Evolutionary conservation across 2,113 vertebrate genomes (phyloP).

Genomic region (Phyllopteryx taeniolatus): DNA sequence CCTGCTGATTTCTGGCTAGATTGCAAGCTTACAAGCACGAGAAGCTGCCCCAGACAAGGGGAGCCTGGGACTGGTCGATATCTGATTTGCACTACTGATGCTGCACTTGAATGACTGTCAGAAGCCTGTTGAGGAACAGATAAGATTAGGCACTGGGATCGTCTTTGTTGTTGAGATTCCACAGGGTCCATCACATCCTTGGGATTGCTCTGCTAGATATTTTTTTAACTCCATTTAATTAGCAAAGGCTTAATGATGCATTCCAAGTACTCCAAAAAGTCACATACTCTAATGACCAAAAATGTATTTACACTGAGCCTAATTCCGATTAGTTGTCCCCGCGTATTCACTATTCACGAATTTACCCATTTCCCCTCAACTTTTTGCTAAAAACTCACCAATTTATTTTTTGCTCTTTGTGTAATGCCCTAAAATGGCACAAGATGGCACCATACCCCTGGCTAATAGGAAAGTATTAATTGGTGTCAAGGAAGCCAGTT

Average conservation of each 20-base stretch:
- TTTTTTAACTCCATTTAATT: background rate
- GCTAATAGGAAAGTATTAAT: too few relatives aligned
- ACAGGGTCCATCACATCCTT: constrained; percentile 6
- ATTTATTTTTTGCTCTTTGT: too few relatives aligned
- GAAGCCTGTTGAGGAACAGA: constrained; percentile 15
- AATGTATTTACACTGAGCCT: background rate
- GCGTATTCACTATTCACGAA: too few relatives aligned
- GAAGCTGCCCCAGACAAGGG: constrained; percentile 6
- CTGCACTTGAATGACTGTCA: constrained; percentile 16
- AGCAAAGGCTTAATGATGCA: background rate
- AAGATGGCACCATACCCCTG: too few relatives aligned
- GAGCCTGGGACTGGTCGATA: constrained; percentile 30
- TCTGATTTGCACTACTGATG: constrained; percentile 22
- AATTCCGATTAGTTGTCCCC: too few relatives aligned
- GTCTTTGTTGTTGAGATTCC: constrained; percentile 14
- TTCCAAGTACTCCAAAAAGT: background rate
- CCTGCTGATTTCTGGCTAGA: constrained; percentile 63
- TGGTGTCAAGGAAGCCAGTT: too few relatives aligned
- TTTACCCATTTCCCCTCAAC: too few relatives aligned
- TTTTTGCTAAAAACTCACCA: too few relatives aligned
- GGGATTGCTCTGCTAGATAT: background rate
- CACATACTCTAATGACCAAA: too few relatives aligned
- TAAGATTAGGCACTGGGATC: constrained; percentile 28
- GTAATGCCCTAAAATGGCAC: too few relatives aligned
- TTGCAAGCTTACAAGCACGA: constrained; percentile 7